Evolutionary conservation across 2,888 invertebrate species (phyloP).

Genomic region (Carabus problematicus): DNA sequence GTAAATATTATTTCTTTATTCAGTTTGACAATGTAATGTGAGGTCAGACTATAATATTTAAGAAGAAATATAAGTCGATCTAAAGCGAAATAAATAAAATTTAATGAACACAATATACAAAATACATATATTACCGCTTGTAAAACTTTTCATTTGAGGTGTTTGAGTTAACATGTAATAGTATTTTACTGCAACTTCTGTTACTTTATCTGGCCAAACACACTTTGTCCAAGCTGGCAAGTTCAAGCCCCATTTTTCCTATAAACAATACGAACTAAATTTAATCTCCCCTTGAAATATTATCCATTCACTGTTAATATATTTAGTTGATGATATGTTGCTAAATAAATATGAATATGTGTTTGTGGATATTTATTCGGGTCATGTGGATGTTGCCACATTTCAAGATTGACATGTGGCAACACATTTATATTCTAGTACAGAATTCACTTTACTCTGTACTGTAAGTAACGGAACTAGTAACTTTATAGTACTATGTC

Average conservation of each 20-base stretch:
- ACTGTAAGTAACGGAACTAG: too few species aligned
- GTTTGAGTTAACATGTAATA: slow-evolving; percentile 56
- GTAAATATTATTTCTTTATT: neutral
- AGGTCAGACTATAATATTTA: neutral
- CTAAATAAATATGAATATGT: too few species aligned
- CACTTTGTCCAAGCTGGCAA: slow-evolving; percentile 58
- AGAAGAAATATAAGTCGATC: too few species aligned
- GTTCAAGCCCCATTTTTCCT: slow-evolving; percentile 53
- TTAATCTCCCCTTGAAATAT: neutral
- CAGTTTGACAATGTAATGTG: slow-evolving; percentile 6
- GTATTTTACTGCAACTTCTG: slow-evolving; percentile 53
- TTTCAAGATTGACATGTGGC: too few species aligned
- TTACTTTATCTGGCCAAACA: slow-evolving; percentile 55
- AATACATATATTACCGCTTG: slow-evolving; percentile 21
- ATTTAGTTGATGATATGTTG: too few species aligned
- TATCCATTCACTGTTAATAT: neutral
- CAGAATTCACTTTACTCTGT: too few species aligned
- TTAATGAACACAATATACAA: too few species aligned
- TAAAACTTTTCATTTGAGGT: slow-evolving; percentile 51
- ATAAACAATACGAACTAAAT: slow-evolving; percentile 8
- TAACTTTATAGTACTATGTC: too few species aligned
- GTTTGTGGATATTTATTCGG: too few species aligned
- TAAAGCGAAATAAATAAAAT: too few species aligned
- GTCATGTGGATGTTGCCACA: too few species aligned
- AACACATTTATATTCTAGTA: too few species aligned